Percentiles rank a stretch among this genome's conserved stretches.
phyloP scores from a whole-genome alignment of 2,888 invertebrate genomes.

The Acleris literana region DNA sequence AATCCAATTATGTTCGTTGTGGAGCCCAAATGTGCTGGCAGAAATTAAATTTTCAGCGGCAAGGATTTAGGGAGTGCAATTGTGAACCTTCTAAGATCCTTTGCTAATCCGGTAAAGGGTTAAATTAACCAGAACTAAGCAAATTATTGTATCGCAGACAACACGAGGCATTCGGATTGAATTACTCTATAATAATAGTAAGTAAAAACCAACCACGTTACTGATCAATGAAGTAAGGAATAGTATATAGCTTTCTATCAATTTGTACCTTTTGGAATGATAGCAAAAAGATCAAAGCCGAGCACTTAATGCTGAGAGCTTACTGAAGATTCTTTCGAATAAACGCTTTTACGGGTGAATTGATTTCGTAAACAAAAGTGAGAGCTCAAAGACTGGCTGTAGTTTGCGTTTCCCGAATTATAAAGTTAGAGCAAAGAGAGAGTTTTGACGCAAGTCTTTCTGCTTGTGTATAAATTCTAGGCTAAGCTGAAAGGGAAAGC shows the following conservation, averaged over 20 bases:
- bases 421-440: slow-evolving; percentile 5
- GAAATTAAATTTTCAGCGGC: slow-evolving; percentile 31
- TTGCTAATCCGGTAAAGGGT: slow-evolving; percentile 31
- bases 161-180: slow-evolving; percentile 9
- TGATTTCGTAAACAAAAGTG: slow-evolving; percentile 1
- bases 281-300: slow-evolving; percentile 9
- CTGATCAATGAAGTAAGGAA: slow-evolving; percentile 3
- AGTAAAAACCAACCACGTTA: slow-evolving; percentile 2
- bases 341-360: slow-evolving; percentile 10
- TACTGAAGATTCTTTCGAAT: slow-evolving; percentile 10
- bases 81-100: slow-evolving; percentile 26
- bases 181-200: slow-evolving; percentile 8
- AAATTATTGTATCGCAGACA: slow-evolving; percentile 15
- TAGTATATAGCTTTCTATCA: slow-evolving; percentile 10
- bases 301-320: slow-evolving; percentile 12
- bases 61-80: slow-evolving; percentile 33
- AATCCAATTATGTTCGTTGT: slow-evolving; percentile 30
- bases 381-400: background rate
- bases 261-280: slow-evolving; percentile 8
- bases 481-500: slow-evolving; percentile 29
- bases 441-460: slow-evolving; percentile 11
- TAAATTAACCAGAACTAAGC: slow-evolving; percentile 28
- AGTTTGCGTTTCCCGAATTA: slow-evolving; percentile 1
- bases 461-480: slow-evolving; percentile 15
- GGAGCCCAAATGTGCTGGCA: slow-evolving; percentile 32